Evolutionary conservation across 1,140 invertebrate species (phyloP).

Genomic region (Arion vulgaris): DNA sequence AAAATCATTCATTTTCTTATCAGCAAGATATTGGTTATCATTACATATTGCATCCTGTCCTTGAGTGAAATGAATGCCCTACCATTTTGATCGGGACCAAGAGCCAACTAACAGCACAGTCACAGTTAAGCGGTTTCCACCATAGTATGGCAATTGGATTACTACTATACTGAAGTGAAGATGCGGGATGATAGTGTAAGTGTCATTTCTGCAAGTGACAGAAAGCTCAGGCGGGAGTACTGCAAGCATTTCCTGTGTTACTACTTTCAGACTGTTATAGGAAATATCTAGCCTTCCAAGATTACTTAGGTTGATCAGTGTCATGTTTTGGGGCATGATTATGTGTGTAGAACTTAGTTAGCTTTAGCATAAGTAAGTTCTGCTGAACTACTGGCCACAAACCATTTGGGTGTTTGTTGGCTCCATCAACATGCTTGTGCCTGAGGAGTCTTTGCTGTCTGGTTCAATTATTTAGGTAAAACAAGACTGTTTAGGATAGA

Average conservation of each 20-base stretch:
- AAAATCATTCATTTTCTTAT: neutral
- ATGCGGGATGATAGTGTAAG: constrained; percentile 3
- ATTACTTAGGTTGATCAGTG: neutral
- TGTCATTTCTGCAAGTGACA: neutral
- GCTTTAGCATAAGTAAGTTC: neutral
- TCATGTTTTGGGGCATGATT: neutral
- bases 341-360: neutral
- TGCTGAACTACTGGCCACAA: constrained; percentile 5
- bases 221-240: neutral
- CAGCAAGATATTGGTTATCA: neutral
- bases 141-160: neutral
- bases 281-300: neutral
- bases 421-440: neutral
- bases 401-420: neutral
- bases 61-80: neutral
- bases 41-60: neutral
- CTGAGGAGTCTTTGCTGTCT: neutral
- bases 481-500: neutral
- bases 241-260: constrained; percentile 2
- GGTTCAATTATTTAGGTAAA: neutral
- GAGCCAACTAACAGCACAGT: constrained; percentile 1
- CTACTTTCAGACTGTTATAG: neutral
- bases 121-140: neutral
- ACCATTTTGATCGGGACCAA: neutral
- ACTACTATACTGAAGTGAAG: neutral